These are phyloP conservation scores for Minunthozetes semirufus DNA, from an alignment of 2,888 invertebrate genomes.

Conservation along the genomic window DNA sequence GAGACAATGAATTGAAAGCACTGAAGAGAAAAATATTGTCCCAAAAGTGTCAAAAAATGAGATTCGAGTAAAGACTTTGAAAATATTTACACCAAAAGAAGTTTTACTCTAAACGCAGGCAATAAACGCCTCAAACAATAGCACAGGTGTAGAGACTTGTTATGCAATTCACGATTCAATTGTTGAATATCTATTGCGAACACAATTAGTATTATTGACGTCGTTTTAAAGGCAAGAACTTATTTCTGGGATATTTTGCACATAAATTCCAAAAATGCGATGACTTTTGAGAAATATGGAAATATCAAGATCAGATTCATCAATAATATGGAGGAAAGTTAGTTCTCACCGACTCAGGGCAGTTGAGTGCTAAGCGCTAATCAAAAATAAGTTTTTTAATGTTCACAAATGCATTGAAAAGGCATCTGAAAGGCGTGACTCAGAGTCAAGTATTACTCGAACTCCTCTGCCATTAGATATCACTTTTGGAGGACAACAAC, in stretches of 20 bases:
- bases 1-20: no score
- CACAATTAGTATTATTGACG: not conserved
- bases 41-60: not conserved
- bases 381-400: not conserved
- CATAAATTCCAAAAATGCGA: not conserved
- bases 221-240: not conserved
- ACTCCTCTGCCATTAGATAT: slow-evolving; percentile 7
- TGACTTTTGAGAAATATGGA: not conserved
- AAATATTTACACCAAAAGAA: not conserved
- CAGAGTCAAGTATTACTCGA: not conserved
- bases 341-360: not conserved
- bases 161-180: not conserved
- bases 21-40: not conserved
- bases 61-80: not conserved
- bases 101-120: not conserved
- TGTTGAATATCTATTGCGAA: not conserved
- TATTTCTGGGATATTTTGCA: not conserved
- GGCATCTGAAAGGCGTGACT: slow-evolving; percentile 24
- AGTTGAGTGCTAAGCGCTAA: not conserved
- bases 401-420: not conserved
- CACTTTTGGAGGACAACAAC: slow-evolving; percentile 22
- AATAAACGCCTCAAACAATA: slow-evolving; percentile 12
- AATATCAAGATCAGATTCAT: no score
- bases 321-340: no score
- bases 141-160: not conserved